Evolutionary conservation across 2,113 vertebrate genomes (phyloP), one percentile per base, ranked within the genome.

Genomic region (Symphodus melops): DNA sequence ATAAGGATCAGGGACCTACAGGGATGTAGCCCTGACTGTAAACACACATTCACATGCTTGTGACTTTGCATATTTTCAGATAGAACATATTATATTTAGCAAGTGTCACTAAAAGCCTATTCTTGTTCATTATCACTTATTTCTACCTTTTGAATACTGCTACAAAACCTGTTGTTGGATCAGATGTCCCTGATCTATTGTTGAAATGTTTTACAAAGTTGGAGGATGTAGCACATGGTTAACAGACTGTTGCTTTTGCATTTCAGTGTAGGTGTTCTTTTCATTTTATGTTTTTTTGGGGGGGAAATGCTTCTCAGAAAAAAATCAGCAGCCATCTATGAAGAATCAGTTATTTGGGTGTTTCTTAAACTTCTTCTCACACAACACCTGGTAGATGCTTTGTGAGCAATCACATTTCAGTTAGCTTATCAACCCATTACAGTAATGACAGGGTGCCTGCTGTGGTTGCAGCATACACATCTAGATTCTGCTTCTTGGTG

Each of bases 341-440:
- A 23, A 60, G 52, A 14, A 65, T 75, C 65, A 5, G 78, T 82
- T 80, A 72, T 79, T 68, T 33, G 67, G 62, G 75, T 68, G 73
- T 73, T 83, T 74, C 42, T 63, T 56, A 44, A 72, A 68, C 39
- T 36, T 78, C 73, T 57, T 53, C 46, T 65, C n/a, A 56, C 28
- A 48, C 71, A 82, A 48, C 91, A 90, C 87, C 91, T 90, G 89
- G 77, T 86, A 84, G 80, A 79, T 77, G 75, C 17, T 12, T 68
- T 57, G 12, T 16, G 72, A 77, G 56, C 52, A 77, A 74, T 81
- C 72, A 46, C 51, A 75, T 91, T 90, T 90, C 91, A 19, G 90
- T 92, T 91, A 81, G 79, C 85, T 92, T 94, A 90, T 94, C 93
- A 89, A 91, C 88, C 82, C 69, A 74, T 90, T 90, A 86, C 88